Conservation (phyloP, 2,888 invertebrate genomes). For the Erebia palarica region DNA sequence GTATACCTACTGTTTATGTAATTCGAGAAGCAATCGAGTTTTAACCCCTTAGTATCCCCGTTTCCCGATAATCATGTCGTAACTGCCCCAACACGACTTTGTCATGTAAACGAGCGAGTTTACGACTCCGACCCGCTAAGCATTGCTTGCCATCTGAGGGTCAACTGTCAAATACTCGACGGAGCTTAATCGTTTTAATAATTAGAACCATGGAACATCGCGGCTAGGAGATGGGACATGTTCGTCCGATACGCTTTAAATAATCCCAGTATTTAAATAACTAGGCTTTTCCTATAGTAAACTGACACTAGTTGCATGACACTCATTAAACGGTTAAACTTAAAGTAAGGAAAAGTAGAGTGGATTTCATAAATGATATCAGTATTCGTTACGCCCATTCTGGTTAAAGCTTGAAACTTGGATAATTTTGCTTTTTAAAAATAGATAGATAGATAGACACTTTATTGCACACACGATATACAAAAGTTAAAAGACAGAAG, state of each 20-base stretch:
- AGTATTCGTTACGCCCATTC: no score
- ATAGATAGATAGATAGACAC: no score
- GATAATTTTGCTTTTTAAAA: no score
- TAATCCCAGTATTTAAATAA: no score
- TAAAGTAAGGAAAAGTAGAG: no score
- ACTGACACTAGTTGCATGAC: no score
- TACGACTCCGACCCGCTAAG: conserved; percentile 47
- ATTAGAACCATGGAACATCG: conserved; percentile 31
- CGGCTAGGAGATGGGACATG: not conserved
- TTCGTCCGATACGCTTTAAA: not conserved
- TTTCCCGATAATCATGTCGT: conserved; percentile 59
- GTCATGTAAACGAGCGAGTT: conserved; percentile 70
- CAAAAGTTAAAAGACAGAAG: no score
- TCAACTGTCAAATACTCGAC: conserved; percentile 39
- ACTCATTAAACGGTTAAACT: no score
- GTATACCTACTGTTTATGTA: not conserved
- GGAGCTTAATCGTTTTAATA: conserved; percentile 47
- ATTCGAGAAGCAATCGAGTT: conserved; percentile 35
- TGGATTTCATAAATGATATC: no score
- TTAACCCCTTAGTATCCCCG: conserved; percentile 44
- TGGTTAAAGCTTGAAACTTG: no score
- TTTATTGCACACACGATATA: no score
- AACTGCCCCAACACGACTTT: conserved; percentile 61
- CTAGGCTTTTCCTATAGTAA: no score
- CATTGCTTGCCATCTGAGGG: conserved; percentile 47